Conservation (phyloP, 2,113 vertebrate species). For the Cathartes aura region DNA sequence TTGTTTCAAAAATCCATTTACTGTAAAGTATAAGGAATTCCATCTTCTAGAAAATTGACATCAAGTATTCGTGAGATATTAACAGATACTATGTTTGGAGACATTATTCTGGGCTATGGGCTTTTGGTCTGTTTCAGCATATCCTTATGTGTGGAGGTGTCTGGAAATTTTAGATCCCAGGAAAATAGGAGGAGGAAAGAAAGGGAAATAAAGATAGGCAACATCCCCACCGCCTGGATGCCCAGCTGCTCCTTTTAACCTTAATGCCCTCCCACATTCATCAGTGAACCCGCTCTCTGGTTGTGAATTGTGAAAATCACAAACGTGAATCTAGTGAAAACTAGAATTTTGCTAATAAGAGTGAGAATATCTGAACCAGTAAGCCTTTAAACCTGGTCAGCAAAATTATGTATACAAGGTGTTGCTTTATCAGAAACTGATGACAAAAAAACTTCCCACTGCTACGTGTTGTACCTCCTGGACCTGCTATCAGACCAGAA, state of each 20-base stretch:
- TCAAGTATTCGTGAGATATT: not conserved
- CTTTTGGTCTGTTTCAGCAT: not conserved
- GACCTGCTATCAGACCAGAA: not conserved
- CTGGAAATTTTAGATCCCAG: not conserved
- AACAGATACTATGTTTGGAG: not conserved
- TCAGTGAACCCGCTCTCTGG: not conserved
- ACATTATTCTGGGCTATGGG: not conserved
- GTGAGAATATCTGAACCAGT: not conserved
- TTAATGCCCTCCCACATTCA: not conserved
- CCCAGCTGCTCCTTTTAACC: not conserved
- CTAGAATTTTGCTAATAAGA: not conserved
- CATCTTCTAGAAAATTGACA: not conserved
- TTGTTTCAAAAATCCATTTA: not conserved
- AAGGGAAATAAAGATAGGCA: not conserved
- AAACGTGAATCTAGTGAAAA: not conserved
- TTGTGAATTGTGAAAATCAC: not conserved
- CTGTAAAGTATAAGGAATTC: not conserved
- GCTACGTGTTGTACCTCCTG: not conserved
- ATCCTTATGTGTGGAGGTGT: not conserved
- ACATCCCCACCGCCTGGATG: not conserved
- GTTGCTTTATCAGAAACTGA: not conserved
- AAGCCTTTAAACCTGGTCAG: not conserved
- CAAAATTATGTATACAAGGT: not conserved
- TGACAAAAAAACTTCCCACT: not conserved
- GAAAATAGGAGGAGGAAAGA: not conserved